phyloP scores from a whole-genome alignment of 2,888 invertebrate genomes.

The Drosophila lutescens region DNA sequence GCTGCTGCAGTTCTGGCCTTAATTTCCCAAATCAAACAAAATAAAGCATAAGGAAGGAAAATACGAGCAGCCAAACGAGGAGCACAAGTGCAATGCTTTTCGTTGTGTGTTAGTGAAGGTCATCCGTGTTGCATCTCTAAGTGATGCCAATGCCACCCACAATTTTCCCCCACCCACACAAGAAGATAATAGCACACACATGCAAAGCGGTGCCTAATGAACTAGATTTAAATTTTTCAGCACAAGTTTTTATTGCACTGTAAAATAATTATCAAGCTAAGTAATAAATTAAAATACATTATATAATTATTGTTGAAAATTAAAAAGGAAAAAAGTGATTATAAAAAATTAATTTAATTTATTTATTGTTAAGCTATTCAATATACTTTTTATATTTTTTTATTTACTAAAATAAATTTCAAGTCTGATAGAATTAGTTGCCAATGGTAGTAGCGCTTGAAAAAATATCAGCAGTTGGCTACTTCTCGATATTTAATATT shows the following conservation, averaged over 20 bases:
- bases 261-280: neutral
- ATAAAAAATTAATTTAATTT: too few relatives aligned
- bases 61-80: constrained; percentile 5
- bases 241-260: constrained; percentile 9
- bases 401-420: too few relatives aligned
- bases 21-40: constrained; percentile 62
- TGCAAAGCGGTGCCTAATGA: constrained; percentile 63
- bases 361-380: too few relatives aligned
- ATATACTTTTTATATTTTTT: neutral
- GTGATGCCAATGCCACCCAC: constrained; percentile 12
- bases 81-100: neutral
- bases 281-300: too few relatives aligned
- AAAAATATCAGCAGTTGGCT: too few relatives aligned
- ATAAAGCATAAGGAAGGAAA: constrained; percentile 2
- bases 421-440: too few relatives aligned
- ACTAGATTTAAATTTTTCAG: constrained; percentile 65
- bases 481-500: too few relatives aligned
- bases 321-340: too few relatives aligned
- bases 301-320: too few relatives aligned
- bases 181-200: neutral
- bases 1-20: constrained; percentile 48
- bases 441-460: too few relatives aligned
- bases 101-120: constrained; percentile 17
- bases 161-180: constrained; percentile 1
- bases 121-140: constrained; percentile 27